These are phyloP conservation scores for Xiphorhynchus erythropygius DNA, from an alignment of 2,797 vertebrate species.

Conservation along the genomic window DNA sequence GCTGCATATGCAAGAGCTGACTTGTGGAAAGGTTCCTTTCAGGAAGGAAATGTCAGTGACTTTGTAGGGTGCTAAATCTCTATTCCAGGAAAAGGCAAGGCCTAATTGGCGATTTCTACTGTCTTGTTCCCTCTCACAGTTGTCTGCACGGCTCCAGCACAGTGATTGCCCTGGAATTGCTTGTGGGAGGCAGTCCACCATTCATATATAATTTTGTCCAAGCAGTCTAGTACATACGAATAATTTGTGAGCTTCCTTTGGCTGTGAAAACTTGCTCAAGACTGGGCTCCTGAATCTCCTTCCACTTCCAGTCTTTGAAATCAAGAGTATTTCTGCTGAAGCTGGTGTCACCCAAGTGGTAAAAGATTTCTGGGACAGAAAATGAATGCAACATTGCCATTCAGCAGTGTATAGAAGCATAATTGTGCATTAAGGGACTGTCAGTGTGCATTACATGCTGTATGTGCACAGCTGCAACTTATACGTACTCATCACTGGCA, in stretches of 20 bases:
- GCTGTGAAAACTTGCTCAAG: background rate
- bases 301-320: background rate
- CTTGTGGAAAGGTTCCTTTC: background rate
- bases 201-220: background rate
- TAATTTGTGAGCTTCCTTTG: background rate
- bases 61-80: background rate
- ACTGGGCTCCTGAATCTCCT: background rate
- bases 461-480: background rate
- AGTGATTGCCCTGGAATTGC: background rate
- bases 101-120: background rate
- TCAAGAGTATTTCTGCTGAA: background rate
- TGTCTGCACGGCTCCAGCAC: background rate
- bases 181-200: background rate
- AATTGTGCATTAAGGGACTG: background rate
- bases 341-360: background rate
- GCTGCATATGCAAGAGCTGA: fast-evolving
- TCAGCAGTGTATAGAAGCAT: background rate
- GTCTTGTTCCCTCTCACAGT: background rate
- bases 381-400: background rate
- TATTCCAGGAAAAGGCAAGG: background rate
- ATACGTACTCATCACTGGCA: fast-evolving
- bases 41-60: background rate
- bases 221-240: background rate
- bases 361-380: background rate
- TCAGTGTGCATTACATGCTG: fast-evolving